These are phyloP conservation scores for Tholera decimalis DNA, from an alignment of 2,888 invertebrate genomes.

Conservation along the genomic window DNA sequence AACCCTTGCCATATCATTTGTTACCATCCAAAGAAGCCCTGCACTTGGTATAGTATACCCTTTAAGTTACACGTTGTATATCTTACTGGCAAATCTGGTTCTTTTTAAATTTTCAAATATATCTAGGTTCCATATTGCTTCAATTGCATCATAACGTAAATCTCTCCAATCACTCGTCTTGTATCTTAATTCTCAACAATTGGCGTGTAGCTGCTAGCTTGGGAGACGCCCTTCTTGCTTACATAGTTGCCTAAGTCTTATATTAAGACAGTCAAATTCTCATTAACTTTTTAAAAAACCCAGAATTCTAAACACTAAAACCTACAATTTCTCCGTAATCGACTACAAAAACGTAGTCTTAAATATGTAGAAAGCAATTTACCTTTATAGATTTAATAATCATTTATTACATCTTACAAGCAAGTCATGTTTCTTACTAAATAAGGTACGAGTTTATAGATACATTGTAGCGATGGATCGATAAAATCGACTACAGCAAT, in stretches of 20 bases:
- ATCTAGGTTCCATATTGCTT: background rate
- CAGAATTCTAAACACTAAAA: background rate
- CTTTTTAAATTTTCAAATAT: background rate
- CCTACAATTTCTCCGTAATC: background rate
- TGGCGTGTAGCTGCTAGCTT: background rate
- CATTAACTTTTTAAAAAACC: background rate
- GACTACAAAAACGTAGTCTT: background rate
- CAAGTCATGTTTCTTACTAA: slow-evolving; percentile 36
- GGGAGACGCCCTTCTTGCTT: background rate
- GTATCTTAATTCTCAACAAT: background rate
- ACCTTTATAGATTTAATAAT: slow-evolving; percentile 26
- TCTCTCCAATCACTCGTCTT: background rate
- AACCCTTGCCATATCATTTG: too few relatives aligned
- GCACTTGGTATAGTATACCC: too few relatives aligned
- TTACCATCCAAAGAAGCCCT: too few relatives aligned
- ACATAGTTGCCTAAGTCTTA: too few relatives aligned
- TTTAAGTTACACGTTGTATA: too few relatives aligned
- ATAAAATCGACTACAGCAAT: slow-evolving; percentile 44
- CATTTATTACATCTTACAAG: slow-evolving; percentile 32
- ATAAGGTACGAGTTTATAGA: slow-evolving; percentile 46
- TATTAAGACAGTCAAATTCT: too few relatives aligned
- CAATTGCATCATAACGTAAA: background rate
- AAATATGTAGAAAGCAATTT: slow-evolving; percentile 1
- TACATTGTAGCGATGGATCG: slow-evolving; percentile 53
- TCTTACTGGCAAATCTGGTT: too few relatives aligned